phyloP scores from a whole-genome alignment of 2,888 invertebrate species.

The Drosophila subquinaria region DNA sequence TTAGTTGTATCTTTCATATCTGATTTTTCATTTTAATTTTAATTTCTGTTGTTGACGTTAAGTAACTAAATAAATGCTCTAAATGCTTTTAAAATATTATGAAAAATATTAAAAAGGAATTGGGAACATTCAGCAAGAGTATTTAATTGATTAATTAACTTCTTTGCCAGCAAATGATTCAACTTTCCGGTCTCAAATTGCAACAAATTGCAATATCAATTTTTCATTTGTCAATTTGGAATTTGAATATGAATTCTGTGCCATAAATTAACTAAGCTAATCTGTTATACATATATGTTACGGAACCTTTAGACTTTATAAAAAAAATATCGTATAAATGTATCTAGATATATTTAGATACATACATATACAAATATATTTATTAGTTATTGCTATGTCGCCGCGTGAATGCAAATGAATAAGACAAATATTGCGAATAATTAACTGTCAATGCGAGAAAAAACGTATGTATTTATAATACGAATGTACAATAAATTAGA shows the following conservation, averaged over 20 bases:
- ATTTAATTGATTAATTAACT: neutral
- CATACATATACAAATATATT: neutral
- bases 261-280: conserved; percentile 51
- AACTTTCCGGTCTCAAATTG: conserved; percentile 64
- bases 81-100: too few species aligned
- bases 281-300: conserved; percentile 39
- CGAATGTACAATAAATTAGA: conserved; percentile 70
- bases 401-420: conserved; percentile 67
- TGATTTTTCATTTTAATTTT: too few species aligned
- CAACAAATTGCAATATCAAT: conserved; percentile 55
- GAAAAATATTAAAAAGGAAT: too few species aligned
- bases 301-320: conserved; percentile 64
- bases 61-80: neutral
- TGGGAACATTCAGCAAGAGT: neutral
- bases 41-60: too few species aligned
- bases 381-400: conserved; percentile 47
- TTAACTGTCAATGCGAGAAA: conserved; percentile 66
- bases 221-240: conserved; percentile 39
- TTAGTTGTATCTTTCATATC: too few species aligned
- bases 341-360: conserved; percentile 2
- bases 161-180: conserved; percentile 7
- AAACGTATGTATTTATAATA: conserved; percentile 19
- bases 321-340: neutral
- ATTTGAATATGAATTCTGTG: conserved; percentile 43
- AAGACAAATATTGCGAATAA: conserved; percentile 75